A percentile compares a stretch with the other conserved stretches of the same genome.
Evolutionary conservation across 2,113 vertebrate genomes (phyloP).

Genomic region (Hippocampus comes): DNA sequence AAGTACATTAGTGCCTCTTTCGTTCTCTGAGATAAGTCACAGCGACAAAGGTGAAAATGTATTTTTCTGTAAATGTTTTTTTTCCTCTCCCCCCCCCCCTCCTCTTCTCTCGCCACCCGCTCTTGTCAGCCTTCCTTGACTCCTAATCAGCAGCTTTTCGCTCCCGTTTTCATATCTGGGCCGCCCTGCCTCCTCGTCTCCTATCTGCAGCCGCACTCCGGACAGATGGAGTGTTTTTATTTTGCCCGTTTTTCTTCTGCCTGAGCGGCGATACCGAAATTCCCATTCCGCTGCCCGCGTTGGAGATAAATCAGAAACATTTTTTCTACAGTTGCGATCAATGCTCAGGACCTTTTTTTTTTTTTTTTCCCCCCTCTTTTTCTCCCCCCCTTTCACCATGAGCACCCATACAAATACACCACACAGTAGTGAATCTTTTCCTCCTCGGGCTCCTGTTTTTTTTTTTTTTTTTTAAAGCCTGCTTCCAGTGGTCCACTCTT

Average conservation of each 20-base stretch:
- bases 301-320: conserved; percentile 67
- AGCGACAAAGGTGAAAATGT: conserved; percentile 60
- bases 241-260: conserved; percentile 50
- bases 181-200: conserved; percentile 17
- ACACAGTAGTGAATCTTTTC: conserved; percentile 53
- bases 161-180: conserved; percentile 34
- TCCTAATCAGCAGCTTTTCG: conserved; percentile 18
- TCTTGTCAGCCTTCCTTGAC: conserved; percentile 51
- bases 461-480: conserved; percentile 19
- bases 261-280: conserved; percentile 56
- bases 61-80: conserved; percentile 57
- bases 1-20: not conserved
- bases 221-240: conserved; percentile 66
- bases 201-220: conserved; percentile 56
- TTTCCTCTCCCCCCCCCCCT: conserved; percentile 32
- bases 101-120: conserved; percentile 32
- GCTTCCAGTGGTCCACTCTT: conserved; percentile 65
- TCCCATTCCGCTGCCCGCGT: conserved; percentile 58
- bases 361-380: conserved; percentile 1
- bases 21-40: conserved; percentile 48
- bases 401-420: conserved; percentile 27
- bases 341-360: conserved; percentile 44
- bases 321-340: conserved; percentile 63
- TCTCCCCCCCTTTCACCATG: conserved; percentile 18
- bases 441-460: not conserved